A percentile compares a stretch with the other conserved stretches of the same genome.
phyloP scores from a whole-genome alignment of 2,888 invertebrate genomes.

The Plebejus anna region DNA sequence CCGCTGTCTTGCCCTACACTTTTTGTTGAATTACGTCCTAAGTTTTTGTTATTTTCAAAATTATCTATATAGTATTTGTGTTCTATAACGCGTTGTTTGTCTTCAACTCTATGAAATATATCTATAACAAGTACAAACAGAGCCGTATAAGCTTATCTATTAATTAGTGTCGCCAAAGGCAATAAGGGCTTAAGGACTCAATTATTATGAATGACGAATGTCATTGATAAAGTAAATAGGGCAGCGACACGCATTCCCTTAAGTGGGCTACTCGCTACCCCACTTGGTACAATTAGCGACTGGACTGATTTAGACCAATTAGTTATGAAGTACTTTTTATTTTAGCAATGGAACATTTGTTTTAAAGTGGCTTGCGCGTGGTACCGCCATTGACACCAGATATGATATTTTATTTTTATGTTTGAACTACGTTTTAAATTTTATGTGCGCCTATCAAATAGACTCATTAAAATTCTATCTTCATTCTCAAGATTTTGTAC shows the following conservation, averaged over 20 bases:
- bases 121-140: not conserved
- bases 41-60: conserved; percentile 14
- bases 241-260: conserved; percentile 47
- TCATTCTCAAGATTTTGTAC: not conserved
- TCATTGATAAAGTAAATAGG: conserved; percentile 38
- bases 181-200: conserved; percentile 16
- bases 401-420: not conserved
- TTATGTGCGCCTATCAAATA: not conserved
- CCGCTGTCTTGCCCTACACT: not conserved
- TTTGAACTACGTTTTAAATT: not conserved
- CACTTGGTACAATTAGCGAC: conserved; percentile 23
- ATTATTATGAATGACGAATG: conserved; percentile 8
- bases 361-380: not conserved
- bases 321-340: conserved; percentile 16
- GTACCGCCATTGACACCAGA: not conserved
- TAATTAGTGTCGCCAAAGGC: not conserved
- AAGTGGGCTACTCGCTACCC: conserved; percentile 45
- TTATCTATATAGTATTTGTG: not conserved
- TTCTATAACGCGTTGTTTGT: not conserved
- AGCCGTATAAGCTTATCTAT: not conserved
- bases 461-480: not conserved
- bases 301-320: conserved; percentile 20
- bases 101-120: not conserved
- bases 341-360: conserved; percentile 10
- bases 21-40: not conserved